Evolutionary conservation across 2,113 vertebrate genomes (phyloP).

Genomic region (Lycaon pictus): DNA sequence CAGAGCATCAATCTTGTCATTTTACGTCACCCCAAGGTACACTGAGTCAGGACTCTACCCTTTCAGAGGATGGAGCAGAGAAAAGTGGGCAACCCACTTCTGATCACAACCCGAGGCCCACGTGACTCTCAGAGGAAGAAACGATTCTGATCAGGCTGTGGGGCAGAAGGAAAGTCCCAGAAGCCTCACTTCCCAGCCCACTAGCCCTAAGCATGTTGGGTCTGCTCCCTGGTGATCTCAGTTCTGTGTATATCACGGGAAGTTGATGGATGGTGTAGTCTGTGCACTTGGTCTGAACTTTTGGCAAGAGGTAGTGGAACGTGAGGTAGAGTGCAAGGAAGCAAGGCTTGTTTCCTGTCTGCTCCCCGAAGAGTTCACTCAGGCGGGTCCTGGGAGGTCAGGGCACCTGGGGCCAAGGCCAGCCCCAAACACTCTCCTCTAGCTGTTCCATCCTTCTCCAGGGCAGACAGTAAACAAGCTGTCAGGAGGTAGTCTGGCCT

Average conservation of each 20-base stretch:
- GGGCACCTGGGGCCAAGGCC: not conserved
- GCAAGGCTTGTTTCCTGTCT: constrained; percentile 37
- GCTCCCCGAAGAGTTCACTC: not conserved
- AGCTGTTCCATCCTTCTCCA: not conserved
- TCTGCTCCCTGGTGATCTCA: not conserved
- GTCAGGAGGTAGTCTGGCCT: not conserved
- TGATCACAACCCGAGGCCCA: not conserved
- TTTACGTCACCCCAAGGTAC: not conserved
- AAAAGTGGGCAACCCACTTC: not conserved
- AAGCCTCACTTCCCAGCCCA: not conserved
- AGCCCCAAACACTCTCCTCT: not conserved
- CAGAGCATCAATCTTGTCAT: constrained; percentile 13
- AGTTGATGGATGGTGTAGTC: not conserved
- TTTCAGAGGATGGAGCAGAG: constrained; percentile 1
- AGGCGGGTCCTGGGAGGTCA: constrained; percentile 22
- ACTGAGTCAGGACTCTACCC: not conserved
- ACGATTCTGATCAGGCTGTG: not conserved
- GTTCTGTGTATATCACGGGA: not conserved
- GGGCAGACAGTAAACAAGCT: not conserved
- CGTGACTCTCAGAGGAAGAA: constrained; percentile 46
- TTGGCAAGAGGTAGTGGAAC: constrained; percentile 40
- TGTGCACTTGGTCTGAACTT: not conserved
- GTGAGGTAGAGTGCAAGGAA: not conserved
- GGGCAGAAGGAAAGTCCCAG: constrained; percentile 46
- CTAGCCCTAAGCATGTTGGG: not conserved